A percentile compares a stretch with the other conserved stretches of the same genome.
Evolutionary conservation across 2,113 vertebrate genomes (phyloP).

Genomic region (Megaceryle maxima): DNA sequence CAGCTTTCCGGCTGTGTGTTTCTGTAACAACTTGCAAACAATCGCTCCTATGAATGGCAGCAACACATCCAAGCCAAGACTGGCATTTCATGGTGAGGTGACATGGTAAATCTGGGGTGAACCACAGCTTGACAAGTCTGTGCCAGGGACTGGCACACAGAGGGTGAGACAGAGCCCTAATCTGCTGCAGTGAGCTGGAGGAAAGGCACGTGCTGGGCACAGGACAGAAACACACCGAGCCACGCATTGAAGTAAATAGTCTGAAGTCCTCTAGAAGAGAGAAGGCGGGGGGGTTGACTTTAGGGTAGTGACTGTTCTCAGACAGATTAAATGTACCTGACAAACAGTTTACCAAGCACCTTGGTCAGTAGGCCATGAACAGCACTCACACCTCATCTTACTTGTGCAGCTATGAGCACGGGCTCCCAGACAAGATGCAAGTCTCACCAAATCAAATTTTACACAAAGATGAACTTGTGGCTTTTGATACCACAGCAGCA

Average conservation of each 20-base stretch:
- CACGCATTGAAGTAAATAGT: neutral
- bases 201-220: too few species aligned
- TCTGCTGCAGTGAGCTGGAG: neutral
- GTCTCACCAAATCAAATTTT: neutral
- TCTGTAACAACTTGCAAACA: neutral
- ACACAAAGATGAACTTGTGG: neutral
- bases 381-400: neutral
- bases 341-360: neutral
- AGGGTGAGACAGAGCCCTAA: neutral
- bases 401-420: rapidly evolving
- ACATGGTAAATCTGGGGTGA: neutral
- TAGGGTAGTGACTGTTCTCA: neutral
- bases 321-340: neutral
- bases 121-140: too few species aligned
- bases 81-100: neutral
- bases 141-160: neutral
- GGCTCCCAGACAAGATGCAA: neutral
- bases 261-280: neutral
- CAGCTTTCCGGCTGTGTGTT: neutral
- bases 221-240: neutral
- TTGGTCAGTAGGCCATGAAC: neutral
- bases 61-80: rapidly evolving
- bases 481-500: neutral
- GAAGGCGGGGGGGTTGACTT: too few species aligned
- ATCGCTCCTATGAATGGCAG: rapidly evolving